phyloP scores from a whole-genome alignment of 2,113 vertebrate species.

The Atlantisia rogersi region DNA sequence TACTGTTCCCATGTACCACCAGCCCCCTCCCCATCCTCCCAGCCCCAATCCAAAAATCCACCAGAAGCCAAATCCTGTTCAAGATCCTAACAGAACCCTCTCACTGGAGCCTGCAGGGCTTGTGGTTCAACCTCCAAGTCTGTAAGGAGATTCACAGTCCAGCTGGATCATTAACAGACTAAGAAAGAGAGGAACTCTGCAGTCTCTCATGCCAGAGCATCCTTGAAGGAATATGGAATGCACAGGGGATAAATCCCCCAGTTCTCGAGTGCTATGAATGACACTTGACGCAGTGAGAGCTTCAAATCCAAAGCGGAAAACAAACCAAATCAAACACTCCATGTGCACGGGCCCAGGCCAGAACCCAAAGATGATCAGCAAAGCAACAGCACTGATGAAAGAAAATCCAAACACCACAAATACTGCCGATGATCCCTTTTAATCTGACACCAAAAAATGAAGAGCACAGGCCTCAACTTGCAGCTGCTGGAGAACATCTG shows the following conservation, averaged over 20 bases:
- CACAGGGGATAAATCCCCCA: neutral
- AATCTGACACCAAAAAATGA: neutral
- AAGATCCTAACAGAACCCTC: neutral
- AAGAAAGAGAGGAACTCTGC: neutral
- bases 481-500: neutral
- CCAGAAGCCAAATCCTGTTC: neutral
- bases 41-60: neutral
- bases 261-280: neutral
- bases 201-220: neutral
- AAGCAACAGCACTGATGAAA: neutral
- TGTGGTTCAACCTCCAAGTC: neutral
- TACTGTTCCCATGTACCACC: neutral
- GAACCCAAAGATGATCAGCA: neutral
- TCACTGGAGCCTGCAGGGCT: neutral
- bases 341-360: neutral
- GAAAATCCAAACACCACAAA: neutral
- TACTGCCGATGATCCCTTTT: neutral
- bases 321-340: neutral
- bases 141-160: neutral
- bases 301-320: neutral
- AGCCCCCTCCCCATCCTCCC: neutral
- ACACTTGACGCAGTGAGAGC: neutral
- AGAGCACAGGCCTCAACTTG: neutral
- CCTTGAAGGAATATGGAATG: neutral
- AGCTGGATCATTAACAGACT: neutral